phyloP scores from a whole-genome alignment of 30 jellyfish, hydroid and myxozoan species.

The Aurelia aurita complex sp. Pacific region DNA sequence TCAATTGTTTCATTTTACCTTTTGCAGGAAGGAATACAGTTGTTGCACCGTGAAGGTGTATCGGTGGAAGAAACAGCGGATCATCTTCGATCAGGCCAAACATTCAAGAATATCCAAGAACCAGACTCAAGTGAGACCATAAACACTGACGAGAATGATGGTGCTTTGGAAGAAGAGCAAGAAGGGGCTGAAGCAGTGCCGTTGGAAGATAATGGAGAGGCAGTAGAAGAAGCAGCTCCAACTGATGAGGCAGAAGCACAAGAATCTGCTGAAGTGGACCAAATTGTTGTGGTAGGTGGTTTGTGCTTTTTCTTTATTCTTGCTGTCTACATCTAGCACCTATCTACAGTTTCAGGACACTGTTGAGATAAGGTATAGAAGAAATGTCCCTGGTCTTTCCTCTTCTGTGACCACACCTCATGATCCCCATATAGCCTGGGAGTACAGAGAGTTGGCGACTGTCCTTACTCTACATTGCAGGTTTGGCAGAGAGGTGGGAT shows the following conservation, averaged over 20 bases:
- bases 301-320: too few relatives aligned
- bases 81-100: slow-evolving; percentile 36
- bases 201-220: not conserved
- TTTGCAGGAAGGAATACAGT: slow-evolving; percentile 30
- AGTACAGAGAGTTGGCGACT: too few relatives aligned
- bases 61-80: slow-evolving; percentile 34
- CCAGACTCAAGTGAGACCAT: slow-evolving; percentile 1
- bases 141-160: not conserved
- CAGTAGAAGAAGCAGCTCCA: not conserved
- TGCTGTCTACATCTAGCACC: too few relatives aligned
- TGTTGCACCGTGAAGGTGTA: slow-evolving; percentile 26
- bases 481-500: too few relatives aligned
- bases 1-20: not conserved
- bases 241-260: not conserved
- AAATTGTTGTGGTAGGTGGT: too few relatives aligned
- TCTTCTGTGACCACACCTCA: too few relatives aligned
- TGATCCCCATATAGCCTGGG: too few relatives aligned
- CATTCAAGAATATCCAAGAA: slow-evolving; percentile 23
- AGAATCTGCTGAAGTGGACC: too few relatives aligned
- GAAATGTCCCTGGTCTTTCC: too few relatives aligned
- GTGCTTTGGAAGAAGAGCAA: not conserved
- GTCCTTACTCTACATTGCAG: too few relatives aligned
- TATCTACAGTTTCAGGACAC: too few relatives aligned
- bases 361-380: too few relatives aligned
- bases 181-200: slow-evolving; percentile 14